Evolutionary conservation across 2,797 vertebrate species (phyloP).

Genomic region (Echiichthys vipera): DNA sequence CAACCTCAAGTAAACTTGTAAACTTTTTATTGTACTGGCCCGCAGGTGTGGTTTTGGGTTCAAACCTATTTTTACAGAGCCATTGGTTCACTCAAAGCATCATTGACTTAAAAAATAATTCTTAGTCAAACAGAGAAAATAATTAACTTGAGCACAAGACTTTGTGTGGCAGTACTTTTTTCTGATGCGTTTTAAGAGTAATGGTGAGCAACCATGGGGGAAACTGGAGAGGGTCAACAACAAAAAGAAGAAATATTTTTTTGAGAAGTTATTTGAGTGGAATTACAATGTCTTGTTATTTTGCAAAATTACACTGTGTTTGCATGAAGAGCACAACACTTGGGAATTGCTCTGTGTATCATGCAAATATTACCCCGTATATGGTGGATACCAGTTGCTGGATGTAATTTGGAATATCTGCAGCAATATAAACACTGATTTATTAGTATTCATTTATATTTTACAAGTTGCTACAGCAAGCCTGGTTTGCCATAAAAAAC

Average conservation of each 20-base stretch:
- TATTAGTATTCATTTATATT: constrained; percentile 24
- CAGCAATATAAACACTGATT: constrained; percentile 56
- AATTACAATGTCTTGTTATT: constrained; percentile 78
- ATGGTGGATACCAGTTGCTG: constrained; percentile 35
- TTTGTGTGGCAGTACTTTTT: constrained; percentile 56
- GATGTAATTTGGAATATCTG: constrained; percentile 51
- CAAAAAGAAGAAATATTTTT: constrained; percentile 76
- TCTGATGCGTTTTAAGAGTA: constrained; percentile 60
- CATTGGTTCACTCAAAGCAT: constrained; percentile 43
- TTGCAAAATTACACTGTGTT: constrained; percentile 71
- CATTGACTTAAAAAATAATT: constrained; percentile 58
- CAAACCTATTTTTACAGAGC: constrained; percentile 1
- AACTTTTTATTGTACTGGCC: background rate
- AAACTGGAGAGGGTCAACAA: constrained; percentile 77
- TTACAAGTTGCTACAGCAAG: background rate
- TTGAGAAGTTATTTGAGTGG: constrained; percentile 68
- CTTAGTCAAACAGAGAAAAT: constrained; percentile 70
- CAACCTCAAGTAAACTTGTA: background rate
- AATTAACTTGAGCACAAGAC: constrained; percentile 64
- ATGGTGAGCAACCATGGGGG: constrained; percentile 73
- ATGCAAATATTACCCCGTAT: constrained; percentile 64
- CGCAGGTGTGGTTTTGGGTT: background rate
- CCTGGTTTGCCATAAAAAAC: constrained; percentile 15
- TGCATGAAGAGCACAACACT: constrained; percentile 71
- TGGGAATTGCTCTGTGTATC: constrained; percentile 63